These are phyloP conservation scores for Pseudobourletiella spinata DNA, from an alignment of 1,140 invertebrate genomes.

Conservation along the genomic window DNA sequence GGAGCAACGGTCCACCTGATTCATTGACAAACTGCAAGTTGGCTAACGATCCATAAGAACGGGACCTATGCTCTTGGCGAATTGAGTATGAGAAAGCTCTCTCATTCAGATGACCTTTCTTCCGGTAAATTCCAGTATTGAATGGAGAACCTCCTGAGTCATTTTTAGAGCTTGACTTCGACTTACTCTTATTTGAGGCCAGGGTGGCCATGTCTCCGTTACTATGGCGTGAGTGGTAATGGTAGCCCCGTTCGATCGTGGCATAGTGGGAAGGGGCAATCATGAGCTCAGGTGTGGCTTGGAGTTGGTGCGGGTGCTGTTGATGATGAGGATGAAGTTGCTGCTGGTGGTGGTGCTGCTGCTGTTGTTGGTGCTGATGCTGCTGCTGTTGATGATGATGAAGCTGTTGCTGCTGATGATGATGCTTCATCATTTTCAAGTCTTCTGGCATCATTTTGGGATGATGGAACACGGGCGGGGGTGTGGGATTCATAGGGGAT, in stretches of 20 bases:
- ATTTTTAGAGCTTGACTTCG: slow-evolving; percentile 35
- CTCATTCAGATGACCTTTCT: slow-evolving; percentile 86
- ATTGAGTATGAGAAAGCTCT: slow-evolving; percentile 89
- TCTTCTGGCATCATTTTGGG: slow-evolving; percentile 33
- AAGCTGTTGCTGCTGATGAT: slow-evolving; percentile 9
- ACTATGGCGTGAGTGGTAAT: slow-evolving; percentile 30
- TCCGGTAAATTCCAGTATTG: slow-evolving; percentile 75
- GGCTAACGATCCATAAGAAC: slow-evolving; percentile 79
- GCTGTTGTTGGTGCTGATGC: slow-evolving; percentile 7
- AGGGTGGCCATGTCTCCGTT: slow-evolving; percentile 34
- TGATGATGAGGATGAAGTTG: neutral
- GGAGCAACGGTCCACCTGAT: slow-evolving; percentile 19
- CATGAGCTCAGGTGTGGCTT: slow-evolving; percentile 18
- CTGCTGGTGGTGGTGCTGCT: neutral
- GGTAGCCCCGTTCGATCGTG: slow-evolving; percentile 35
- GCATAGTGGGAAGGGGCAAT: slow-evolving; percentile 31
- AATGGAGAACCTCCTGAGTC: slow-evolving; percentile 57
- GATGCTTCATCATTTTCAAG: slow-evolving; percentile 8
- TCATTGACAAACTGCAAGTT: slow-evolving; percentile 67
- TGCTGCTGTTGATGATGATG: neutral
- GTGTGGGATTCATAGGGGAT: slow-evolving; percentile 38
- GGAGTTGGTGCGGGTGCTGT: neutral
- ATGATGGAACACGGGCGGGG: slow-evolving; percentile 34
- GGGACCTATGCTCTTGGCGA: slow-evolving; percentile 77
- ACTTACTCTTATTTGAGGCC: slow-evolving; percentile 35